phyloP scores from a whole-genome alignment of 2,888 invertebrate species.

The Halictus quadricinctus region DNA sequence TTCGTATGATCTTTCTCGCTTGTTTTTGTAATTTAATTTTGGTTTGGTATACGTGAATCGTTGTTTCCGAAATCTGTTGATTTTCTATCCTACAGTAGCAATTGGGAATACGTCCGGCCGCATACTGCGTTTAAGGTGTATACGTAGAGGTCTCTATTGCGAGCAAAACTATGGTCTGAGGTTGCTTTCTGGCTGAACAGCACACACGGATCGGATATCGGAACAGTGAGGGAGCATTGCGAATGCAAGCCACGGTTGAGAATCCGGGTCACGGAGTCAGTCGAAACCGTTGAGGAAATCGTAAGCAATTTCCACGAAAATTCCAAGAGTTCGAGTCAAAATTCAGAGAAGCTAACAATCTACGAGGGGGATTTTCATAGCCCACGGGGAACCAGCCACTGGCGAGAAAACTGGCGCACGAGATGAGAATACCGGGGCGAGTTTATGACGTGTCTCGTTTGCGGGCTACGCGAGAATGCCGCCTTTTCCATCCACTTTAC shows the following conservation, averaged over 20 bases:
- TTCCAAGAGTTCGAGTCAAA: slow-evolving; percentile 29
- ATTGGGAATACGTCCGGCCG: background rate
- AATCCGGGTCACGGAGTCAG: slow-evolving; percentile 41
- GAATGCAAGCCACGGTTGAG: slow-evolving; percentile 22
- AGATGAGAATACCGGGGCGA: slow-evolving; percentile 17
- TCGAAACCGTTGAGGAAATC: slow-evolving; percentile 18
- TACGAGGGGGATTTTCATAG: slow-evolving; percentile 20
- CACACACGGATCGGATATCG: slow-evolving; percentile 21
- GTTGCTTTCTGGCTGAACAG: background rate
- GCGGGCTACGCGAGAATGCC: slow-evolving; percentile 15
- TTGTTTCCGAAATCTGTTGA: background rate
- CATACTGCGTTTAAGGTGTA: background rate
- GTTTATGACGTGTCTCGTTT: slow-evolving; percentile 48
- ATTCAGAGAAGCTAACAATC: slow-evolving; percentile 35
- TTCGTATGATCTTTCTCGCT: background rate
- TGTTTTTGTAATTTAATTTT: background rate
- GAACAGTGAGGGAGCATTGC: slow-evolving; percentile 13
- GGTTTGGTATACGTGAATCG: background rate
- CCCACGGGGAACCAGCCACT: background rate
- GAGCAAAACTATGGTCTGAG: background rate
- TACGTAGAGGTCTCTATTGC: background rate
- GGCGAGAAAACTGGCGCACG: slow-evolving; percentile 28
- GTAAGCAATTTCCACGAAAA: slow-evolving; percentile 41
- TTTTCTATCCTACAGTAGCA: background rate
- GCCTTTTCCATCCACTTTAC: slow-evolving; percentile 32